Conservation (phyloP, 2,888 invertebrate genomes). For the Synergus umbraculus region DNA sequence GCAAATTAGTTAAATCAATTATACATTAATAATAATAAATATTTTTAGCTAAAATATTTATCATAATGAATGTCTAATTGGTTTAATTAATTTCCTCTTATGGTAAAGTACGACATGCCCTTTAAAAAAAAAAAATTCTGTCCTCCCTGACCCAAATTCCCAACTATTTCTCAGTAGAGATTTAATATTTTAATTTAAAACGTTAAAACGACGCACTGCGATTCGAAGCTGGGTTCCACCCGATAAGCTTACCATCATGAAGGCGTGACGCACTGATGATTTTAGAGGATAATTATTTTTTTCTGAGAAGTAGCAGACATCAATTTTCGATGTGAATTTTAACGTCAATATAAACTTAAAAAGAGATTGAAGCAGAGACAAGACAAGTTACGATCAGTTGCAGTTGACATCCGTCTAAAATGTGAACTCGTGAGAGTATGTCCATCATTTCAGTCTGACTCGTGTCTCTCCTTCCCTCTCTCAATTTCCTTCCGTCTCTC, state of each 20-base stretch:
- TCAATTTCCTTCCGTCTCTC: constrained; percentile 17
- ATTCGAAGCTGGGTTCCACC: constrained; percentile 3
- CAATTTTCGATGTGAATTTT: neutral
- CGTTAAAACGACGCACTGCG: constrained; percentile 14
- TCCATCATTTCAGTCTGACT: constrained; percentile 18
- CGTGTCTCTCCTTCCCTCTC: constrained; percentile 23
- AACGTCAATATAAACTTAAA: neutral
- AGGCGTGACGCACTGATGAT: constrained; percentile 12
- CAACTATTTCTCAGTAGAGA: neutral
- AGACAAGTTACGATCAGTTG: neutral
- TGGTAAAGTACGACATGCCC: too few species aligned
- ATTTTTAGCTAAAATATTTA: too few species aligned
- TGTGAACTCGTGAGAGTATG: constrained; percentile 27
- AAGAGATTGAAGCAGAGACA: neutral
- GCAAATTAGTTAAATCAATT: too few species aligned
- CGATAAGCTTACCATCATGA: neutral
- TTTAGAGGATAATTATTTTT: neutral
- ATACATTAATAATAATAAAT: too few species aligned
- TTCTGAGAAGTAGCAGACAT: neutral
- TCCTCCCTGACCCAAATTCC: neutral
- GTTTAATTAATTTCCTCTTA: too few species aligned
- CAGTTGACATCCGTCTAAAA: constrained; percentile 26
- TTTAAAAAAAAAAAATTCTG: too few species aligned
- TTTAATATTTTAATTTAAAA: neutral
- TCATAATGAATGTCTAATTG: too few species aligned